Base-by-base conservation (phyloP, 2,888 invertebrate genomes). In the Platycnemis pennipes region DNA sequence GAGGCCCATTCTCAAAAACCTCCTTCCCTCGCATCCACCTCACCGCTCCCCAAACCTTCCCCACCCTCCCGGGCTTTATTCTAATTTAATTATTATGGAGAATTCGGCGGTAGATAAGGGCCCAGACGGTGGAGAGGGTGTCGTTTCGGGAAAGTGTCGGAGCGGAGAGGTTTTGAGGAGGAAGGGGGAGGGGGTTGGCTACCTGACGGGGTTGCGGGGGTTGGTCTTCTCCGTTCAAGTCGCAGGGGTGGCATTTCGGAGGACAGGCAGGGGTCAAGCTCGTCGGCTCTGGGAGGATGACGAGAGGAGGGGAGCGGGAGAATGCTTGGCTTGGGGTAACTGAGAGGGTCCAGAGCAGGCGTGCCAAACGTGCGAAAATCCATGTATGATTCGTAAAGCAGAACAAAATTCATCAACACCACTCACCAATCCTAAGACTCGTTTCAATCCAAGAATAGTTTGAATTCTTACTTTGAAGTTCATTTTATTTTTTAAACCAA, bases 221-320 rank as follows among this genome's bases (percentile, higher is more conserved):
- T 63, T n/a, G 63, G 63, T 22, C 77, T 77, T 77, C 49, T 49
- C 19, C 3, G 13, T 11, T 49, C 49, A 19, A 16, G 19, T 8
- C 37, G 77, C 13, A 26, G 37, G 31, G 77, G 37, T 37, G 13
- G 37, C 3, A n/a, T 2, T 13, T 22, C 19, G n/a, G 7, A 31
- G 69, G 31, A 16, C 37, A 13, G 22, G 56, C 42, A 19, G 63
- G 91, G 42, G 77, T 77, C 77, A 77, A 37, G 77, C 31, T 26
- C 37, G 91, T 63, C 91, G 44, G 91, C 45, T 44, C 63, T 63
- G 37, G 19, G 42, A 53, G 91, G 63, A 91, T 91, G 91, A 91
- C 63, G 63, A 91, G 91, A 53, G 31, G 91, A 49, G 63, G 69
- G 13, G 19, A 31, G 44, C 45, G n/a, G 46, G 87, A 16, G 87